A percentile compares a stretch with the other conserved stretches of the same genome.
These are phyloP conservation scores for Heliconius aoede DNA, from an alignment of 2,888 invertebrate species.

Conservation along the genomic window DNA sequence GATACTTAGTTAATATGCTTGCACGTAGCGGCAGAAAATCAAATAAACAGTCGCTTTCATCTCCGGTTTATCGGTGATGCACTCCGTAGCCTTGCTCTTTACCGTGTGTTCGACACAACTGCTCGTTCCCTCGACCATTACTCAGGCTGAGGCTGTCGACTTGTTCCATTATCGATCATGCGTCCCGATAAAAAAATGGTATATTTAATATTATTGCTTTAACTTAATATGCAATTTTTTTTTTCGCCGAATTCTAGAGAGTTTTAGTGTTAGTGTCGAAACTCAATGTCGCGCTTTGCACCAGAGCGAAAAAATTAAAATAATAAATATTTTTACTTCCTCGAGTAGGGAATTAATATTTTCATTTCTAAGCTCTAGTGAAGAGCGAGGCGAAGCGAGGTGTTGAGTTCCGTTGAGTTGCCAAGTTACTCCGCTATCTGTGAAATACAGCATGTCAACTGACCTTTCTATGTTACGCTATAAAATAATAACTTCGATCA, in stretches of 20 bases:
- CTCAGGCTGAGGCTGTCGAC: slow-evolving; percentile 67
- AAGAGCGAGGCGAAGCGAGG: too few relatives aligned
- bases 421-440: too few relatives aligned
- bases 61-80: slow-evolving; percentile 78
- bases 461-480: slow-evolving; percentile 17
- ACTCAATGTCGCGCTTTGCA: too few relatives aligned
- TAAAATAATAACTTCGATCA: slow-evolving; percentile 30
- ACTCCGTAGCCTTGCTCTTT: slow-evolving; percentile 77
- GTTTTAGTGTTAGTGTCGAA: too few relatives aligned
- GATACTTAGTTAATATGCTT: slow-evolving; percentile 68
- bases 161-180: slow-evolving; percentile 64
- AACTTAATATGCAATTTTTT: slow-evolving; percentile 8
- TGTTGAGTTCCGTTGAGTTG: too few relatives aligned
- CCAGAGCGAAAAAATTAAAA: too few relatives aligned
- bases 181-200: slow-evolving; percentile 51
- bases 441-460: too few relatives aligned
- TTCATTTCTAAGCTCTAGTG: too few relatives aligned
- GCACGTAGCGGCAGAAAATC: slow-evolving; percentile 72
- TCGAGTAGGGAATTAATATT: too few relatives aligned
- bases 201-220: slow-evolving; percentile 28
- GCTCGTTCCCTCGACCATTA: slow-evolving; percentile 64
- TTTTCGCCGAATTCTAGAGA: too few relatives aligned
- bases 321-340: too few relatives aligned
- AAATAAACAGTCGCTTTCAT: slow-evolving; percentile 81
- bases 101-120: slow-evolving; percentile 63